Percentiles rank a stretch among this genome's conserved stretches.
Evolutionary conservation across 2,888 invertebrate genomes (phyloP).

Genomic region (Drosophila lacicola): DNA sequence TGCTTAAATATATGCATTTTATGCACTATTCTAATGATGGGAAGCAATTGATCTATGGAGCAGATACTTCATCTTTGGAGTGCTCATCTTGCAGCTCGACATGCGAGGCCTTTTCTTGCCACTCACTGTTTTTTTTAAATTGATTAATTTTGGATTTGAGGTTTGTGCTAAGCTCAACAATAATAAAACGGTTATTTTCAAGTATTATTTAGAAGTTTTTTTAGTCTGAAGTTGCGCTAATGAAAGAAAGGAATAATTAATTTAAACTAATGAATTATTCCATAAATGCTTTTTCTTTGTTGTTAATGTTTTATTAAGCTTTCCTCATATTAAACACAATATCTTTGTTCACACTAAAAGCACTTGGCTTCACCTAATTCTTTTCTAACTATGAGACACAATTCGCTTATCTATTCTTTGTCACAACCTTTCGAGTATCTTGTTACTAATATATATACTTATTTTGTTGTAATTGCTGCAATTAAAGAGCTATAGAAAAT

Average conservation of each 20-base stretch:
- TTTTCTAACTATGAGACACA: not conserved
- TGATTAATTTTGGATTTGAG: too few species aligned
- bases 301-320: too few species aligned
- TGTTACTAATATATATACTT: not conserved
- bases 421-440: not conserved
- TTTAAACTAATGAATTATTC: too few species aligned
- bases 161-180: too few species aligned
- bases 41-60: not conserved
- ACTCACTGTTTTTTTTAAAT: too few species aligned
- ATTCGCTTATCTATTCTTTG: conserved; percentile 14
- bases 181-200: too few species aligned
- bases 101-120: conserved; percentile 1
- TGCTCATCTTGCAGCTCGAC: not conserved
- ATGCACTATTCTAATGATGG: not conserved
- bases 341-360: too few species aligned
- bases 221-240: too few species aligned
- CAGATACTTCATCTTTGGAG: conserved; percentile 16
- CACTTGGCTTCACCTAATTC: not conserved
- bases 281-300: too few species aligned
- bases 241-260: too few species aligned
- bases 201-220: too few species aligned
- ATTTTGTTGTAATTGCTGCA: not conserved
- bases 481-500: not conserved
- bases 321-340: too few species aligned
- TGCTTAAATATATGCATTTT: not conserved